Evolutionary conservation across 2,797 vertebrate genomes (phyloP), one percentile per base, ranked within the genome.

Genomic region (Cossypha heuglini): DNA sequence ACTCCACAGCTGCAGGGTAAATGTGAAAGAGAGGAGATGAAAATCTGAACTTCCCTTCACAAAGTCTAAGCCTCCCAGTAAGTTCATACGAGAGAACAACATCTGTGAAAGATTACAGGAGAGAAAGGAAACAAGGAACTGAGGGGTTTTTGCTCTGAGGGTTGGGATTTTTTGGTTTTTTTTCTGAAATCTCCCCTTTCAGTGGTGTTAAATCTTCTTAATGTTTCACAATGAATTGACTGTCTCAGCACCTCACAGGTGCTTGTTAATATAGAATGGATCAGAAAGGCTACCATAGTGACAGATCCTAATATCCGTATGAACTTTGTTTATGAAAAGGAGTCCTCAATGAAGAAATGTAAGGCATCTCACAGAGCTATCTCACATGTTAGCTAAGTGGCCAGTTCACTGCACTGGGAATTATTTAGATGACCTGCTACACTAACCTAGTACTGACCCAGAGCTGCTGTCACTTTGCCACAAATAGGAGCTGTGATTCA

Each of bases 1-100:
- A 98, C 43, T 98, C 97, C n/a, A 98, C 96, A 97, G 96, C 97
- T 97, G 93, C 11, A 91, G 93, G 95, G 94, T 42, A 94, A 35
- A 96, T 1, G 24, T 7, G 19, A 7, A 63, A 59, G 22, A 85
- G 22, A 55, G 37, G 17, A 75, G 76, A 52, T 18, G 19, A 81
- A 91, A 86, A 49, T 16, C 22, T 46, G 37, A 63, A 18, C 61
- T 82, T 61, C 33, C 5, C 33, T 86, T 52, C 7, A 3, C 40
- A 35, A 74, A 82, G n/a, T 40, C 28, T 80, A 48, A 83, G 64
- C 64, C 24, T 66, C 24, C 20, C 40, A 68, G 9, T 46, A 72
- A 63, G 21, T 42, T 76, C 58, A 17, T 11, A 64, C 2, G 3
- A 82, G 19, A 83, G 20, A 86, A 80, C 7, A 71, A 57, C 29